Base-by-base conservation (phyloP, 92 coral and sea anemone species). In the Palythoa grandis region DNA sequence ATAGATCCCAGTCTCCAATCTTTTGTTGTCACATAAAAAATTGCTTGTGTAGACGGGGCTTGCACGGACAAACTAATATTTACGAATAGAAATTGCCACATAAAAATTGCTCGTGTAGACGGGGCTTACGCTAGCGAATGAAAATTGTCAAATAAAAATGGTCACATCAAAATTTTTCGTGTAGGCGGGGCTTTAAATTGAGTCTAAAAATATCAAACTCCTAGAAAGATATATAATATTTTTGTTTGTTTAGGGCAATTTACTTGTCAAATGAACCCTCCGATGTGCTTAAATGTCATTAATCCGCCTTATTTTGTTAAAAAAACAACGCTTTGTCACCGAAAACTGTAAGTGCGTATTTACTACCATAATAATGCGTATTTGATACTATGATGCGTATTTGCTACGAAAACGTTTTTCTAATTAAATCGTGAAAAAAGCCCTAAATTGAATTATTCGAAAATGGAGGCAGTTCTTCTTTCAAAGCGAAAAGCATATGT, bases 361-460 rank as follows among this genome's bases (percentile, higher is more conserved):
- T 82, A 76, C 82, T 74, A 85, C 88, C 82, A 60, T 25, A 74
- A 57, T n/a, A n/a, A n/a, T n/a, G n/a, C n/a, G n/a, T n/a, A n/a
- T n/a, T n/a, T n/a, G n/a, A n/a, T n/a, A n/a, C n/a, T n/a, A n/a
- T n/a, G n/a, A 40, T 85, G 88, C 60, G 82, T 85, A 85, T 85
- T 74, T 85, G 82, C 83, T 40, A 74, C 88, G 12, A 85, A 84
- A 54, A 84, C 39, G 73, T 52, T 47, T 84, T 84, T 39, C 71
- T 19, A 72, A 85, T 47, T 73, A 54, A 74, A 39, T 85, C 82
- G 83, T n/a, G 37, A 85, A 60, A 83, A 83, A 85, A 70, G 82
- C 29, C 75, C 56, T 57, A 37, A 74, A 85, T 75, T 37, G 58
- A 85, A 3, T 29, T 63, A 73, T 74, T 60, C 61, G 60, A 85